phyloP scores from a whole-genome alignment of 2,797 vertebrate species.

The Pantherophis vulpinus region DNA sequence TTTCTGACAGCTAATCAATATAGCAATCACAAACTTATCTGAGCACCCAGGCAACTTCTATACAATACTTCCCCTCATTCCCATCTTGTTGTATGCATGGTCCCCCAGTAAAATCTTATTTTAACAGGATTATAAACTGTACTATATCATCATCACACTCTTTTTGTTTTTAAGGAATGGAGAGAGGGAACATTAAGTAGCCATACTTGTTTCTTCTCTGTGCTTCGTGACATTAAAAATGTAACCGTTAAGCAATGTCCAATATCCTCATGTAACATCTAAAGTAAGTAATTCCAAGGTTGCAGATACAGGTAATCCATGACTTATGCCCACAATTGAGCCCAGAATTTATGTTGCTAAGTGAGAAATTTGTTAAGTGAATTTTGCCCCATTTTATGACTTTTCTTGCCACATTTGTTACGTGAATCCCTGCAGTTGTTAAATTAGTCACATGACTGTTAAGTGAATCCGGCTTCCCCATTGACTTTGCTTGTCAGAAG shows the following conservation, averaged over 20 bases:
- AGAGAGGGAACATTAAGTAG: not conserved
- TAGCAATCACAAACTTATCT: not conserved
- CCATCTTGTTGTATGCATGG: fast-evolving
- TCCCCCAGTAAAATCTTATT: not conserved
- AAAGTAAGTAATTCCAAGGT: not conserved
- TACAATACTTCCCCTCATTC: not conserved
- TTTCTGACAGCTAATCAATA: not conserved
- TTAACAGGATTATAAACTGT: not conserved
- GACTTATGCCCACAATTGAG: not conserved
- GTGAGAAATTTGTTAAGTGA: not conserved
- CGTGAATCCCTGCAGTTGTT: not conserved
- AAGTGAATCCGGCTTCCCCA: not conserved
- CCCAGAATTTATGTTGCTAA: not conserved
- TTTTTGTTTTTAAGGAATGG: not conserved
- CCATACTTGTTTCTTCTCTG: not conserved
- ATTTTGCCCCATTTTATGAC: not conserved
- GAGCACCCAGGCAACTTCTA: not conserved
- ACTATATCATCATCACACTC: not conserved
- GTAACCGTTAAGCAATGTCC: not conserved
- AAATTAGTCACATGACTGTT: not conserved
- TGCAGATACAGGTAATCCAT: not conserved
- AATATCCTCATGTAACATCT: not conserved
- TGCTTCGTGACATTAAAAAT: not conserved
- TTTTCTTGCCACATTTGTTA: not conserved
- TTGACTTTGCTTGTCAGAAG: not conserved